Evolutionary conservation across 2,888 invertebrate genomes (phyloP), one percentile per base, ranked within the genome.

Genomic region (Eustalomyia histrio): DNA sequence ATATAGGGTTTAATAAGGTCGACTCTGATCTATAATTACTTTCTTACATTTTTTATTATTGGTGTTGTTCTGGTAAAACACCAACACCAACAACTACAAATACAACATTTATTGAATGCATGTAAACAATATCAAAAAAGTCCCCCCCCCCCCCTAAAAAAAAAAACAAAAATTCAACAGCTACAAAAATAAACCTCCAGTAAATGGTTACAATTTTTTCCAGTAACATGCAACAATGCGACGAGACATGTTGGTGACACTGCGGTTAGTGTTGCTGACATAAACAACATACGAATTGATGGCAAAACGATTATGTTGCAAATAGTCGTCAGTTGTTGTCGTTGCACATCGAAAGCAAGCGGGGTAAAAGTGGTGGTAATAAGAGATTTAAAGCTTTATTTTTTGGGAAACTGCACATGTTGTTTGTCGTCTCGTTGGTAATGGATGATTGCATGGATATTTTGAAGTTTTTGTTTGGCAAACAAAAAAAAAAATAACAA

Each of bases 201-300:
- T 43, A 73, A 73, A 61, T 57, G 67, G 65, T 72, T 76, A 68
- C 63, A 57, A 39, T 71, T 55, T 55, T 74, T 73, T 29, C 29
- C 64, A 69, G 61, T 67, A 74, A 71, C 81, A 78, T 81, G 78
- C 81, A 81, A 78, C 80, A 73, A 81, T 78, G 72, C 81, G 71
- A 79, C 75, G 80, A 83, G 84, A 83, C 80, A 84, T 83, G 83
- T 82, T 76, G 84, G 83, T 82, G 84, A 83, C 83, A 84, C 83
- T 84, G 84, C 82, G 85, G 85, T 84, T 83, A 83, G 78, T 84
- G 84, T 69, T 85, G 85, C 81, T 85, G 86, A 85, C 84, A 85
- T 83, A 85, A 84, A 84, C 84, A 84, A 85, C 84, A 83, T 82
- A 83, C 83, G 83, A 79, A 83, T 84, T 84, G 81, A 82, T 83